Evolutionary conservation across 1,140 invertebrate species (phyloP), one percentile per base, ranked within the genome.

Genomic region (Adelges cooleyi): DNA sequence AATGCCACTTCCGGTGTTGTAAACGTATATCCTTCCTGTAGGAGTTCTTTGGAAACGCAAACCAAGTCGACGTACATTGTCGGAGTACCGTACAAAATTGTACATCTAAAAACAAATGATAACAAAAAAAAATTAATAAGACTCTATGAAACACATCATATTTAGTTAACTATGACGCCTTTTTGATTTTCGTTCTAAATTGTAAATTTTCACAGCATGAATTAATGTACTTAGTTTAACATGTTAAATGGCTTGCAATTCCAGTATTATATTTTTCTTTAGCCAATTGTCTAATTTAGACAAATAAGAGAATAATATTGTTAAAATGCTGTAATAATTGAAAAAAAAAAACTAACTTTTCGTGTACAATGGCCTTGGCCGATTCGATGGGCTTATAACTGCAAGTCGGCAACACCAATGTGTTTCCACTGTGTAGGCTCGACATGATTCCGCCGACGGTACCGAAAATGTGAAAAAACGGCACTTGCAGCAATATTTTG

Each of bases 51-150:
- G 33, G 40, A 33, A 8, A 59, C 36, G 1, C 40, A 44, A 29
- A 71, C 68, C 23, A 92, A 78, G 74, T 97, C 92, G 59, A 96
- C 86, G 74, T 89, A 93, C 94, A 99, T 98, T 0, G 95, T 98
- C 4, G 95, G 95, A 0, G 95, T 97, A 13, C 95, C 95, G 70
- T 88, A 90, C 15, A 90, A 74, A 6, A 87, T 73, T 3, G 84
- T 84, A 71, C 90, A 92, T 71, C 85, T 87, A 29, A 33, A 33
- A 33, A 6, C 11, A 6, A 33, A 33, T 33, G 5, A n/a, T n/a
- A n/a, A n/a, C n/a, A n/a, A n/a, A n/a, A n/a, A n/a, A n/a, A n/a
- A n/a, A n/a, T n/a, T n/a, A n/a, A n/a, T n/a, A n/a, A n/a, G n/a
- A n/a, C n/a, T n/a, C n/a, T n/a, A n/a, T n/a, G n/a, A n/a, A n/a